A percentile compares a stretch with the other conserved stretches of the same genome.
These are phyloP conservation scores for Phenganax stokvisi DNA, from an alignment of 92 coral and sea anemone genomes.

Conservation along the genomic window DNA sequence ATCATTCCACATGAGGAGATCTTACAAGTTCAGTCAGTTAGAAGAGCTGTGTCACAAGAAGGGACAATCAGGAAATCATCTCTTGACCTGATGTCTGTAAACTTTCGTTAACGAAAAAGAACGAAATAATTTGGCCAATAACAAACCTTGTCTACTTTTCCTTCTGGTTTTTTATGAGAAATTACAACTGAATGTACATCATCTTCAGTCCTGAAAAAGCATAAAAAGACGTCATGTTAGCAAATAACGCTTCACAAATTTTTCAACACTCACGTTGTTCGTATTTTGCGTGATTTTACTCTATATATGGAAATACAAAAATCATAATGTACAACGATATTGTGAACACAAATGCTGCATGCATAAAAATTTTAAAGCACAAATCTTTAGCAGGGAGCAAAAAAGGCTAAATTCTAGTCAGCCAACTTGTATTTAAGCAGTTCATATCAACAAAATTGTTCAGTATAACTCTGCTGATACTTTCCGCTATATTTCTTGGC, in stretches of 20 bases:
- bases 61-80: too few relatives aligned
- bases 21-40: background rate
- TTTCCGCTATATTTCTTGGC: too few relatives aligned
- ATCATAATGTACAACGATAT: too few relatives aligned
- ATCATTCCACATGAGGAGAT: background rate
- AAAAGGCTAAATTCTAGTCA: too few relatives aligned
- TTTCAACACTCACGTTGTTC: too few relatives aligned
- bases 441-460: too few relatives aligned
- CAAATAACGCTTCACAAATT: too few relatives aligned
- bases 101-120: background rate
- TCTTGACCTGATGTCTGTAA: background rate
- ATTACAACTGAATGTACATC: conserved; percentile 66
- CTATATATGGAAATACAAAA: too few relatives aligned
- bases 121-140: background rate
- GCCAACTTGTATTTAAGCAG: too few relatives aligned
- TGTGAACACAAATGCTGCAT: background rate
- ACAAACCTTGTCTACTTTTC: conserved; percentile 74
- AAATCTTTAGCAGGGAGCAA: background rate
- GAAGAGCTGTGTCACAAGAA: too few relatives aligned
- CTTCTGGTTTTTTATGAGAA: conserved; percentile 59
- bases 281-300: too few relatives aligned
- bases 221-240: background rate
- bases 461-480: too few relatives aligned
- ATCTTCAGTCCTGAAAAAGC: conserved; percentile 63
- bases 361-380: background rate